Conservation (phyloP, 2,797 vertebrate genomes). For the Diceros bicornis region DNA sequence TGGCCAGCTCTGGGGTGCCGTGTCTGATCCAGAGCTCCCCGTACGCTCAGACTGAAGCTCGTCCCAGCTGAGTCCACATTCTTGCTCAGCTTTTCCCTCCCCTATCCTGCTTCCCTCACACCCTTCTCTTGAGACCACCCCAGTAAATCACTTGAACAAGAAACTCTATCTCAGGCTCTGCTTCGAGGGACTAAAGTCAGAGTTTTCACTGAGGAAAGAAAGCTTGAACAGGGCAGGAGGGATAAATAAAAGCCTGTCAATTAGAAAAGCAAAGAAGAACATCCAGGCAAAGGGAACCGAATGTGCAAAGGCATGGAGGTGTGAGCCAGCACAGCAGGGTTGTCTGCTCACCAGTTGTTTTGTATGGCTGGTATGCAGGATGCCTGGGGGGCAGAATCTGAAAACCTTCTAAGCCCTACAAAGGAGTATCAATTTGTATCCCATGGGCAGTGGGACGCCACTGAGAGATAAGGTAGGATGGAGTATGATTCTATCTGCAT, state of each 20-base stretch:
- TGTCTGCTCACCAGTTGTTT: not conserved
- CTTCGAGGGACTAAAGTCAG: not conserved
- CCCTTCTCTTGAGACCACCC: not conserved
- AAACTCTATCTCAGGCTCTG: not conserved
- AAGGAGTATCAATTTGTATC: not conserved
- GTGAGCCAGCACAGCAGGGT: not conserved
- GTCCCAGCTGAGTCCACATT: not conserved
- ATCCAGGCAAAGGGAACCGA: not conserved
- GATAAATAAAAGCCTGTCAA: not conserved
- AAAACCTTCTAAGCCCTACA: not conserved
- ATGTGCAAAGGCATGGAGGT: not conserved
- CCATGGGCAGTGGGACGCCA: not conserved
- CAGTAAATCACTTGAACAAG: not conserved
- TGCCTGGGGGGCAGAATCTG: not conserved
- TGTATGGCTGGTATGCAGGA: not conserved
- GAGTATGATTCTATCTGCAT: not conserved
- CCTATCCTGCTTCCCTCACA: not conserved
- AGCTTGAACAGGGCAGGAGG: not conserved
- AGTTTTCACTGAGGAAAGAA: not conserved
- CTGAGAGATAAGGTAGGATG: not conserved
- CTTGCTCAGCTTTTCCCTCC: not conserved
- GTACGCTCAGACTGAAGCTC: accelerated
- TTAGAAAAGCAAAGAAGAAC: not conserved
- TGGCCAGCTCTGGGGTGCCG: not conserved
- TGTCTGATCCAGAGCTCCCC: accelerated